Conservation (phyloP, 2,888 invertebrate genomes). For the Drosophila bunnanda region DNA sequence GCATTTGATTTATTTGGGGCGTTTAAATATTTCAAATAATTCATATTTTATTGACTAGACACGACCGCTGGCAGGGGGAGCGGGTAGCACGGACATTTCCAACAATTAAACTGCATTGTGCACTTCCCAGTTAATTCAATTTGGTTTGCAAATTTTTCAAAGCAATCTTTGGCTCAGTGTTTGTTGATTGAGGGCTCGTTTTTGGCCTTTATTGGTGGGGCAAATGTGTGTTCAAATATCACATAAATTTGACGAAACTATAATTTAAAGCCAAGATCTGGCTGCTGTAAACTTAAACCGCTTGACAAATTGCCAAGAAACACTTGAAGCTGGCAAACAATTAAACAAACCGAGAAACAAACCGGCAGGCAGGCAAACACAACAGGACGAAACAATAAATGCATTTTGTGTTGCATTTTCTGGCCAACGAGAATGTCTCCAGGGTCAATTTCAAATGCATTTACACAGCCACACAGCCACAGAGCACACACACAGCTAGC, state of each 20-base stretch:
- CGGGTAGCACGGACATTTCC: not conserved
- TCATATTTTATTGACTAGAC: conserved; percentile 74
- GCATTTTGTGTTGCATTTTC: conserved; percentile 56
- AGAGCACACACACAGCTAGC: not conserved
- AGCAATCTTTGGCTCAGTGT: conserved; percentile 41
- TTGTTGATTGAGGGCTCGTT: conserved; percentile 31
- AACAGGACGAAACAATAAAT: conserved; percentile 50
- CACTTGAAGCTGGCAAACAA: conserved; percentile 45
- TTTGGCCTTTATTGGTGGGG: not conserved
- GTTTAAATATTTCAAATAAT: conserved; percentile 74
- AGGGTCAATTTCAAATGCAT: conserved; percentile 75
- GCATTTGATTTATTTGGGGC: conserved; percentile 68
- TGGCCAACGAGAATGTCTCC: conserved; percentile 66
- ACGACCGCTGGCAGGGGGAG: conserved; percentile 17
- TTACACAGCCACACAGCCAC: conserved; percentile 32
- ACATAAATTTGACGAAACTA: conserved; percentile 8
- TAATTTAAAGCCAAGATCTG: not conserved
- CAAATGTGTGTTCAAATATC: not conserved
- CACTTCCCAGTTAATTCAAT: conserved; percentile 56
- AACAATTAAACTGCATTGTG: conserved; percentile 54
- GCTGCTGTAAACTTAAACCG: conserved; percentile 17
- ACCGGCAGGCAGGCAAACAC: conserved; percentile 40
- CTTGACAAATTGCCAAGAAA: conserved; percentile 28
- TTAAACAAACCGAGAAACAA: conserved; percentile 47
- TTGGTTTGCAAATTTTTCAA: conserved; percentile 49